Evolutionary conservation across 2,113 vertebrate genomes (phyloP).

Genomic region (Lophochroa leadbeateri): DNA sequence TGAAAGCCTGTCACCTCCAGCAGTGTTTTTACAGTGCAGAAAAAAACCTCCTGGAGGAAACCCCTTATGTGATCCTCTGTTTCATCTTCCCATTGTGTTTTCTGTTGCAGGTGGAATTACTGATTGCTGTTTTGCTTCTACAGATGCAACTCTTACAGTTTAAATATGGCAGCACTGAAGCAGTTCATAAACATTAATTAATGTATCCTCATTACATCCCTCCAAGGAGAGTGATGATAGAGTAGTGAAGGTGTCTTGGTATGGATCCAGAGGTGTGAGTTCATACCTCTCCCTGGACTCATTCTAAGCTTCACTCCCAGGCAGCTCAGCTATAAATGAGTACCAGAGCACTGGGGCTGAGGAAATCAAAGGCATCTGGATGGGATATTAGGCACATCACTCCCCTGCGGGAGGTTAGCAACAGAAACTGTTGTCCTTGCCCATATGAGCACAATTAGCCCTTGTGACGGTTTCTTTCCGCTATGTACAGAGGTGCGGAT

Average conservation of each 20-base stretch:
- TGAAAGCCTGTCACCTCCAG: neutral
- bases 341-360: neutral
- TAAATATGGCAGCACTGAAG: slow-evolving; percentile 46
- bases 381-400: neutral
- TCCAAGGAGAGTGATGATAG: slow-evolving; percentile 23
- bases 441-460: neutral
- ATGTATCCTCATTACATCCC: slow-evolving; percentile 13
- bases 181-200: slow-evolving; percentile 51
- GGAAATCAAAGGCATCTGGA: slow-evolving; percentile 31
- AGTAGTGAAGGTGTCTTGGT: slow-evolving; percentile 18
- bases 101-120: neutral
- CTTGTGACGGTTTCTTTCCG: neutral
- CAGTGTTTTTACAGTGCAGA: neutral
- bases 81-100: neutral
- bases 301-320: neutral
- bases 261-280: slow-evolving; percentile 37
- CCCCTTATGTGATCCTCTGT: neutral
- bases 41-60: neutral
- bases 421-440: neutral
- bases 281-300: slow-evolving; percentile 3
- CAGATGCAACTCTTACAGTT: slow-evolving; percentile 4
- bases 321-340: slow-evolving; percentile 2
- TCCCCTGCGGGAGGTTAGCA: slow-evolving; percentile 5
- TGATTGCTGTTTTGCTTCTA: neutral
- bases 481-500: neutral